phyloP scores from a whole-genome alignment of 2,113 vertebrate genomes.

The Microcebus griseorufus region DNA sequence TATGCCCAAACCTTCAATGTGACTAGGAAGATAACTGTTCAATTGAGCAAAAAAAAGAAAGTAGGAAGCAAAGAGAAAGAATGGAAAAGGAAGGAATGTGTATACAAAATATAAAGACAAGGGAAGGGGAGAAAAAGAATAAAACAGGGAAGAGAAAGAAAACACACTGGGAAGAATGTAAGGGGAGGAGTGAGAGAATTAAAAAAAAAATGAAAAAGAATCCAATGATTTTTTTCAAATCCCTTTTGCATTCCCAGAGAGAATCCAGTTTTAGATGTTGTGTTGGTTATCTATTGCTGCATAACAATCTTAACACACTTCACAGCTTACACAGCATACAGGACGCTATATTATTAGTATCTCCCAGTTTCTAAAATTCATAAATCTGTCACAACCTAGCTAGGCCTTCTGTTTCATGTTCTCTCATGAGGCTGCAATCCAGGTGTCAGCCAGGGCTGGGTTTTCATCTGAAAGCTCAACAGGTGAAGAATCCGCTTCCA shows the following conservation, averaged over 20 bases:
- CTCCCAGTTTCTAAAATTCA: background rate
- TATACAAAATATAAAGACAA: background rate
- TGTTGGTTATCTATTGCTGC: background rate
- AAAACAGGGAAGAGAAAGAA: background rate
- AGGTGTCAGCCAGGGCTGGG: background rate
- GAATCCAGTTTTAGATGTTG: no score
- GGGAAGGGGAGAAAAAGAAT: background rate
- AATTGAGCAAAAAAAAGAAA: background rate
- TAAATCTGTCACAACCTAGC: background rate
- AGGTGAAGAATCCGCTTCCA: background rate
- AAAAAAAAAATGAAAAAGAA: no score
- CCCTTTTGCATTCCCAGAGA: background rate
- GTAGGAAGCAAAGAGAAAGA: background rate
- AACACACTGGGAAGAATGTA: background rate
- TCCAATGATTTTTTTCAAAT: background rate
- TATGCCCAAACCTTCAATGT: background rate
- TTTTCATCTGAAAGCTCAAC: background rate
- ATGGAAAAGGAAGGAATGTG: background rate
- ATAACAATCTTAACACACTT: background rate
- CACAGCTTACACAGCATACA: no score
- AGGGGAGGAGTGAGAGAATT: background rate
- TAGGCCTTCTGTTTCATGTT: background rate
- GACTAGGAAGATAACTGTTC: background rate
- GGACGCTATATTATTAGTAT: background rate
- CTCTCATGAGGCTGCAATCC: background rate